Conservation (phyloP, 2,888 invertebrate genomes). For the Agelastica alni region DNA sequence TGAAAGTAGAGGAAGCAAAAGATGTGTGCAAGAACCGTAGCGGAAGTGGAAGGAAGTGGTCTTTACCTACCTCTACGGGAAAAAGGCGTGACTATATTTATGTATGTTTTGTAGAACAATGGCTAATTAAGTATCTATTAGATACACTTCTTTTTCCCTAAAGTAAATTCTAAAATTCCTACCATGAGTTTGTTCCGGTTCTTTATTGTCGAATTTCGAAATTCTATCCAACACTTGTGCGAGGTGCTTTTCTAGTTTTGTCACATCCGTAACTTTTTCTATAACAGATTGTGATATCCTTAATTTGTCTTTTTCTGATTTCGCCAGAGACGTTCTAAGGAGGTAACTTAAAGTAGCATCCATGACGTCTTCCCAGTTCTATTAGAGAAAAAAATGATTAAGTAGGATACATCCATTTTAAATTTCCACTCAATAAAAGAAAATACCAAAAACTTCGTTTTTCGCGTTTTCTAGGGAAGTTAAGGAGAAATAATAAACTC, state of each 20-base stretch:
- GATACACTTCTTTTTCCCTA: background rate
- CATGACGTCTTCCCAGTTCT: conserved; percentile 83
- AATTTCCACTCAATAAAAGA: too few species aligned
- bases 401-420: too few species aligned
- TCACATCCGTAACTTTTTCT: conserved; percentile 52
- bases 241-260: conserved; percentile 54
- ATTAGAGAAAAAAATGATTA: conserved; percentile 39
- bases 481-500: too few species aligned
- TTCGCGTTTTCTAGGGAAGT: too few species aligned
- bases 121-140: too few species aligned
- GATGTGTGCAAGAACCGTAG: too few species aligned
- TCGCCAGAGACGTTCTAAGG: conserved; percentile 66
- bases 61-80: too few species aligned
- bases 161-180: background rate
- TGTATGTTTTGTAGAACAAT: too few species aligned
- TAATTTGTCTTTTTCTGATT: conserved; percentile 67
- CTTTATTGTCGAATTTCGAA: conserved; percentile 38
- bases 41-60: too few species aligned
- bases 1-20: too few species aligned
- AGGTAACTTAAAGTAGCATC: conserved; percentile 69
- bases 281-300: conserved; percentile 60
- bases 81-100: too few species aligned
- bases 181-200: conserved; percentile 22
- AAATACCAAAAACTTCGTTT: too few species aligned
- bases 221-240: conserved; percentile 51